A percentile compares a stretch with the other conserved stretches of the same genome.
Evolutionary conservation across 2,888 invertebrate genomes (phyloP).

Genomic region (Ennomos erosarius): DNA sequence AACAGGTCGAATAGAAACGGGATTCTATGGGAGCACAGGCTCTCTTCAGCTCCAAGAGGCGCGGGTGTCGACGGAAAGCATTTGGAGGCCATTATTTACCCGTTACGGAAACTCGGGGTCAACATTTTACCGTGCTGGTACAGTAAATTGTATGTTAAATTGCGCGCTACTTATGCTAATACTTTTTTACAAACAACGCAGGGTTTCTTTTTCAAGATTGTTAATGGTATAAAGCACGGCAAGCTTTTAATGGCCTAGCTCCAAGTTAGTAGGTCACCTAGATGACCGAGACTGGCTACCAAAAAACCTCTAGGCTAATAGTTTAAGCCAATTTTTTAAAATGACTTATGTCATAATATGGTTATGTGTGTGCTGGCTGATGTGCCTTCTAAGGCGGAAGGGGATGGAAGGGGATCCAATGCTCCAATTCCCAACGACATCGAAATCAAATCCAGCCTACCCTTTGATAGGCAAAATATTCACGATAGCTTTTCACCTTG

Average conservation of each 20-base stretch:
- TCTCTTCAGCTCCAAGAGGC: conserved; percentile 29
- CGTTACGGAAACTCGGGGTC: conserved; percentile 46
- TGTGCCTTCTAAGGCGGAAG: too few relatives aligned
- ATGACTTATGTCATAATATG: too few relatives aligned
- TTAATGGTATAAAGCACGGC: conserved; percentile 2
- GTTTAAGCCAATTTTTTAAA: too few relatives aligned
- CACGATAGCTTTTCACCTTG: conserved; percentile 5
- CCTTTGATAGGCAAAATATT: conserved; percentile 1
- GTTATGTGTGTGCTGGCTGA: too few relatives aligned
- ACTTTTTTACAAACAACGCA: conserved; percentile 34
- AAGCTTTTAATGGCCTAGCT: conserved; percentile 1
- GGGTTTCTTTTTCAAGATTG: conserved; percentile 5
- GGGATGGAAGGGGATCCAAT: too few relatives aligned
- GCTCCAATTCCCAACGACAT: too few relatives aligned
- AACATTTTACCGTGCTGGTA: conserved; percentile 35
- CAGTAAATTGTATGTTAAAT: conserved; percentile 35
- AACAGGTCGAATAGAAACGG: too few relatives aligned
- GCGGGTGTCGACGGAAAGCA: conserved; percentile 38
- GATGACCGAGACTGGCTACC: too few relatives aligned
- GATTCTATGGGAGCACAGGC: not conserved
- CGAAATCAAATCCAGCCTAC: not conserved
- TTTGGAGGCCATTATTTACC: conserved; percentile 45
- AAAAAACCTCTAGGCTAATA: too few relatives aligned
- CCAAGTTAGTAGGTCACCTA: not conserved
- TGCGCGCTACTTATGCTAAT: conserved; percentile 30